A percentile compares a stretch with the other conserved stretches of the same genome.
Conservation (phyloP, 2,888 invertebrate genomes). For the Drosophila paranaensis region DNA sequence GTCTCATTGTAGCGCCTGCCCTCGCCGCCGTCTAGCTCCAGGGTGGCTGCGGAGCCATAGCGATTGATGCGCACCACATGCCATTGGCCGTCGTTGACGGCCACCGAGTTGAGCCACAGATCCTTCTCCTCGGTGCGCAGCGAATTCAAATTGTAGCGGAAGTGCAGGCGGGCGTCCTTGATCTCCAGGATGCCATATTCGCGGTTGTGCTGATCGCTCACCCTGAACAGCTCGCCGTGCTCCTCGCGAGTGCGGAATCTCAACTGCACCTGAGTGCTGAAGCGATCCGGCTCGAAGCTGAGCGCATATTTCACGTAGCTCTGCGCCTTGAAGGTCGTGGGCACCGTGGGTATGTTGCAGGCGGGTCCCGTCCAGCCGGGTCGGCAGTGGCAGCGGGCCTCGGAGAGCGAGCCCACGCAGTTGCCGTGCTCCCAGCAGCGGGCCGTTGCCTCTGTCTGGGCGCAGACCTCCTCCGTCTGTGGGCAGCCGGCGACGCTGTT, state of each 20-base stretch:
- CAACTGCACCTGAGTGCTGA: constrained; percentile 96
- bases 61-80: constrained; percentile 96
- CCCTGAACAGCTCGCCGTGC: constrained; percentile 96
- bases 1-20: constrained; percentile 97
- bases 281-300: constrained; percentile 96
- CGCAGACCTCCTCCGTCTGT: constrained; percentile 96
- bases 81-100: constrained; percentile 98
- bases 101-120: constrained; percentile 94
- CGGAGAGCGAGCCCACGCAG: constrained; percentile 95
- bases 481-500: constrained; percentile 96
- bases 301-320: constrained; percentile 98
- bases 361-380: constrained; percentile 98
- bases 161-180: constrained; percentile 94
- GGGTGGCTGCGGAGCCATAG: constrained; percentile 95
- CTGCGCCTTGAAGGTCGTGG: constrained; percentile 96
- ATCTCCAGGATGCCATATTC: constrained; percentile 97
- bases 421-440: constrained; percentile 97
- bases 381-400: constrained; percentile 96
- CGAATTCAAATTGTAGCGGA: constrained; percentile 96
- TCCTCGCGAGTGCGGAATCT: constrained; percentile 97
- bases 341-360: constrained; percentile 93
- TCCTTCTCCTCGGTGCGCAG: constrained; percentile 95
- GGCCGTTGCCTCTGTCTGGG: constrained; percentile 93
- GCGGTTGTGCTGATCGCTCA: constrained; percentile 96
- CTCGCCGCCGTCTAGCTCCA: constrained; percentile 97